phyloP scores from a whole-genome alignment of 2,797 vertebrate genomes.

The Hemibagrus guttatus region DNA sequence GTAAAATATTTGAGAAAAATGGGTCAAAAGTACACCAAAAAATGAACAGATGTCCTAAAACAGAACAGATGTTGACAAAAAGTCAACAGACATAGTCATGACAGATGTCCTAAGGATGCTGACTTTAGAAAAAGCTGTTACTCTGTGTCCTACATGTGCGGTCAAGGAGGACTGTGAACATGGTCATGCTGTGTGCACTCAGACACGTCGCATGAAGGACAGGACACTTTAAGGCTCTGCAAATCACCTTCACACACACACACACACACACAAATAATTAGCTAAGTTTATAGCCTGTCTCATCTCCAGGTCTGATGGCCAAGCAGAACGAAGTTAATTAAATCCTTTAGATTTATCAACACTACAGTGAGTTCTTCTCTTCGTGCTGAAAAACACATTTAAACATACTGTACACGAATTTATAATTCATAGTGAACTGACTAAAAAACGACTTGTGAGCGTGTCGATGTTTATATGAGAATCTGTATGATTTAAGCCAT shows the following conservation, averaged over 20 bases:
- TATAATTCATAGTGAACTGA: not conserved
- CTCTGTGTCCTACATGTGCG: not conserved
- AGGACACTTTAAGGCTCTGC: not conserved
- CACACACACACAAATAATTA: conserved; percentile 66
- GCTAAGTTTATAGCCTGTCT: conserved; percentile 77
- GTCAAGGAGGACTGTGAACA: not conserved
- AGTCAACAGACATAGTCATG: conserved; percentile 14
- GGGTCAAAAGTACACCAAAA: not conserved
- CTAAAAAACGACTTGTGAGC: not conserved
- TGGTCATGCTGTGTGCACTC: conserved; percentile 24
- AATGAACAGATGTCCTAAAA: not conserved
- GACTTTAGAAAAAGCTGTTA: conserved; percentile 18
- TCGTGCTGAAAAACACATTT: conserved; percentile 52
- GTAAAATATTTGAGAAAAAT: not conserved
- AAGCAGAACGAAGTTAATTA: conserved; percentile 76
- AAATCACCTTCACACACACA: not conserved
- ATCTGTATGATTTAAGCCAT: not conserved
- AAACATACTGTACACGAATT: conserved; percentile 45
- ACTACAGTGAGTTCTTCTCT: conserved; percentile 68
- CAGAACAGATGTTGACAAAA: conserved; percentile 10
- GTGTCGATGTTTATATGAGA: not conserved
- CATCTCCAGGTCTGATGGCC: conserved; percentile 75
- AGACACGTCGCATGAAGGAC: conserved; percentile 33
- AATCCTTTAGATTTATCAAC: conserved; percentile 79
- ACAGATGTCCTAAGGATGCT: conserved; percentile 7